Evolutionary conservation across 2,888 invertebrate species (phyloP), one percentile per base, ranked within the genome.

Genomic region (Zele albiditarsus): DNA sequence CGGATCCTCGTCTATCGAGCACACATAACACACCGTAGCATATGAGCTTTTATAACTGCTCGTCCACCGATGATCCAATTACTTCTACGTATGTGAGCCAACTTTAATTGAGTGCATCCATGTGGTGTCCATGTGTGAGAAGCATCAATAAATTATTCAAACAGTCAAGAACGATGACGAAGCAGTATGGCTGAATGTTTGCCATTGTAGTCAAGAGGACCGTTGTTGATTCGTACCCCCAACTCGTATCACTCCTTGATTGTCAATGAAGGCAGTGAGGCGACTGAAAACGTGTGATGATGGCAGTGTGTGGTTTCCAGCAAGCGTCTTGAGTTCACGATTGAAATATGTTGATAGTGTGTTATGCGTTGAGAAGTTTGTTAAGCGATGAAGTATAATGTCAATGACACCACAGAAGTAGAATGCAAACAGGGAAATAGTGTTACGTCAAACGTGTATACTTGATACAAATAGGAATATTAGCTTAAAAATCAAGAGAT

Each of bases 11-110:
- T n/a, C n/a, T 12, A 14, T 38, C 79, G 65, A 6, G 78, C 77
- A 66, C 81, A 84, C 3, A 8, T 28, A 0, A 81, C 62, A 63
- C 82, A 82, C 0, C 65, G 58, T 2, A 73, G 63, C 8, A 81
- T 71, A 20, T 71, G 72, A 1, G 77, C 25, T 20, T 73, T 62
- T 0, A 79, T 72, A 0, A 69, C 70, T 6, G 71, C 74, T 67
- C 79, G 20, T 2, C 76, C 79, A 4, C 79, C 76, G 1, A 80
- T 1, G 2, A 82, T 77, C 81, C 82, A 82, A 57, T 72, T 79
- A 8, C 14, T 23, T 33, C 74, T 73, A 3, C 78, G 69, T 1
- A 74, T 42, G 3, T 58, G 6, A 0, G 65, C 38, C 12, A 81
- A 28, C 0, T 78, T 81, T 0, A 71, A 16, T 31, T 80, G 81